phyloP scores from a whole-genome alignment of 2,888 invertebrate genomes.

The Scaptomyza flava region DNA sequence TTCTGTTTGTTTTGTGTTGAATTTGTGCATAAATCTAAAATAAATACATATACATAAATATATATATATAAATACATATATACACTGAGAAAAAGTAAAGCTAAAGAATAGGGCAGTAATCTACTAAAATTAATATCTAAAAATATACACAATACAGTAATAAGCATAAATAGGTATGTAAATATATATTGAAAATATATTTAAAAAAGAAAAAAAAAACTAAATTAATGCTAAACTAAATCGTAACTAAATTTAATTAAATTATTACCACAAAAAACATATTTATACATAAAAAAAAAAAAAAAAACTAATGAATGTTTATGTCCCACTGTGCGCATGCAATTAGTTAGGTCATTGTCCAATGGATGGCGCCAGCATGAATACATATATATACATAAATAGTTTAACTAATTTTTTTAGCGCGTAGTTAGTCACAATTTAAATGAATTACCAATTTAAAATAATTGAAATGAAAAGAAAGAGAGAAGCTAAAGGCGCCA shows the following conservation, averaged over 20 bases:
- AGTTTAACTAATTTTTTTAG: slow-evolving; percentile 65
- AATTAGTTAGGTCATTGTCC: slow-evolving; percentile 3
- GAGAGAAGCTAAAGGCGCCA: slow-evolving; percentile 49
- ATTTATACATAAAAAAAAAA: slow-evolving; percentile 34
- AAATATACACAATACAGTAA: slow-evolving; percentile 12
- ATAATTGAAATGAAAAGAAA: slow-evolving; percentile 14
- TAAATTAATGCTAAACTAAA: slow-evolving; percentile 35
- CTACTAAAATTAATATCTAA: slow-evolving; percentile 4
- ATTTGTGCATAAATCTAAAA: slow-evolving; percentile 14
- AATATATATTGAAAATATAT: slow-evolving; percentile 21
- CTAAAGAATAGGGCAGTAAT: slow-evolving; percentile 7
- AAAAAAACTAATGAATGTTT: slow-evolving; percentile 5
- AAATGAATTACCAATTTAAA: slow-evolving; percentile 61
- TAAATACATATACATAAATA: background rate
- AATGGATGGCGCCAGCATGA: slow-evolving; percentile 49
- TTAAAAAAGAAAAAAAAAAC: slow-evolving; percentile 2
- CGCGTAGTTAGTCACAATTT: slow-evolving; percentile 79
- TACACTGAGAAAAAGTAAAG: slow-evolving; percentile 1
- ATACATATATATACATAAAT: slow-evolving; percentile 18
- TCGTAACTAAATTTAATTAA: slow-evolving; percentile 48
- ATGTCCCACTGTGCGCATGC: slow-evolving; percentile 21
- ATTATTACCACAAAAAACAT: slow-evolving; percentile 35
- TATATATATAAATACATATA: background rate
- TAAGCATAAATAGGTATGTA: slow-evolving; percentile 27
- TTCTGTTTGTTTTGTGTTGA: slow-evolving; percentile 33